Evolutionary conservation across 92 coral and sea anemone species (phyloP).

Genomic region (Phenganax subtilis): DNA sequence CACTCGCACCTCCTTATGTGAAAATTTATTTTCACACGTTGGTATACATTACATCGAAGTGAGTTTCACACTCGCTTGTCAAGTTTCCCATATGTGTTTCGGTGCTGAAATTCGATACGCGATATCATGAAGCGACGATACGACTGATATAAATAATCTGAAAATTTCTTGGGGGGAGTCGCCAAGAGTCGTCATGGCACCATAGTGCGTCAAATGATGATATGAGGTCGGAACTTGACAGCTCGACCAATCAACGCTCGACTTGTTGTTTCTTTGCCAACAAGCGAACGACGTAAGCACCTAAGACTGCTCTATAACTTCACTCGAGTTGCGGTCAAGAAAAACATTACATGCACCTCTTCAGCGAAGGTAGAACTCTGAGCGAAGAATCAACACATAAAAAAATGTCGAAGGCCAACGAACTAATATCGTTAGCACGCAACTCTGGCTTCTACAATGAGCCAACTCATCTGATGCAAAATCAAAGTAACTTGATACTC

Average conservation of each 20-base stretch:
- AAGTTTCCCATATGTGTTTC: not conserved
- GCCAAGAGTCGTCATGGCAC: constrained; percentile 28
- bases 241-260: constrained; percentile 1
- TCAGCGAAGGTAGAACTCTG: not conserved
- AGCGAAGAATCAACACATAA: not conserved
- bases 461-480: not conserved
- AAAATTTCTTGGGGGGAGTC: not conserved
- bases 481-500: constrained; percentile 8
- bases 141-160: constrained; percentile 23
- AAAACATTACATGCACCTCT: not conserved
- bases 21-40: not conserved
- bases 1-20: not conserved
- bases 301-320: not conserved
- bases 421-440: constrained; percentile 6
- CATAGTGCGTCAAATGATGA: not conserved
- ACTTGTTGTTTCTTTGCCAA: constrained; percentile 6
- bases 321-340: not conserved
- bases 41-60: no score
- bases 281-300: not conserved
- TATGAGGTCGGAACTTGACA: not conserved
- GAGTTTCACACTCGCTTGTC: no score
- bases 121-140: not conserved
- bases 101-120: constrained; percentile 1
- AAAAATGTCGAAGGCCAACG: constrained; percentile 8
- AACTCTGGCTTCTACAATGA: not conserved